phyloP scores from a whole-genome alignment of 1,140 invertebrate species.

The Holotrichia oblita region DNA sequence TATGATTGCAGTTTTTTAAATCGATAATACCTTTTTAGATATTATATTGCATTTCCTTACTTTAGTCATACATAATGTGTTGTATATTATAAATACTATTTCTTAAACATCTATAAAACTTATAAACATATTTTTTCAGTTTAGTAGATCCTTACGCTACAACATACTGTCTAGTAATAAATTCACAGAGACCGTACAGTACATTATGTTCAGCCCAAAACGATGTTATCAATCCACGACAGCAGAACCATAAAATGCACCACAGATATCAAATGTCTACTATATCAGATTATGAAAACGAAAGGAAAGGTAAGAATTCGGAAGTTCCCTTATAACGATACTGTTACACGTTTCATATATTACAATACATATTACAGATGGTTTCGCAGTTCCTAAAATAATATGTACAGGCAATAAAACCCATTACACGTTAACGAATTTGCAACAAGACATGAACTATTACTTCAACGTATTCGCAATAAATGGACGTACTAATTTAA shows the following conservation, averaged over 20 bases:
- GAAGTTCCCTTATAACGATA: constrained; percentile 3
- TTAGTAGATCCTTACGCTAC: constrained; percentile 68
- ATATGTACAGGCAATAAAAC: constrained; percentile 66
- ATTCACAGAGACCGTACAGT: constrained; percentile 65
- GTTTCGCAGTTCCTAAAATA: constrained; percentile 53
- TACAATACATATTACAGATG: background rate
- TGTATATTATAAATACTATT: background rate
- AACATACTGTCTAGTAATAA: constrained; percentile 68
- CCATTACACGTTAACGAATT: constrained; percentile 66
- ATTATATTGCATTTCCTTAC: too few species aligned
- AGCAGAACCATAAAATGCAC: constrained; percentile 14
- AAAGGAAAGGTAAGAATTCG: constrained; percentile 39
- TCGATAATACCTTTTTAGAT: too few species aligned
- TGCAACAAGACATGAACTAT: constrained; percentile 63
- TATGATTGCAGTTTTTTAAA: too few species aligned
- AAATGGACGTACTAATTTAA: constrained; percentile 61
- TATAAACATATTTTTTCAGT: constrained; percentile 59
- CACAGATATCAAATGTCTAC: constrained; percentile 24
- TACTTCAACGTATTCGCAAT: constrained; percentile 63
- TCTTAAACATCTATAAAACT: background rate
- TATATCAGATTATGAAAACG: constrained; percentile 9
- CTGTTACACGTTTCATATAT: background rate
- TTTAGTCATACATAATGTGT: too few species aligned
- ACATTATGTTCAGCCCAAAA: constrained; percentile 65
- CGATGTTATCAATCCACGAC: constrained; percentile 29